Evolutionary conservation across 2,797 vertebrate genomes (phyloP).

Genomic region (Coranthus polyacanthus): DNA sequence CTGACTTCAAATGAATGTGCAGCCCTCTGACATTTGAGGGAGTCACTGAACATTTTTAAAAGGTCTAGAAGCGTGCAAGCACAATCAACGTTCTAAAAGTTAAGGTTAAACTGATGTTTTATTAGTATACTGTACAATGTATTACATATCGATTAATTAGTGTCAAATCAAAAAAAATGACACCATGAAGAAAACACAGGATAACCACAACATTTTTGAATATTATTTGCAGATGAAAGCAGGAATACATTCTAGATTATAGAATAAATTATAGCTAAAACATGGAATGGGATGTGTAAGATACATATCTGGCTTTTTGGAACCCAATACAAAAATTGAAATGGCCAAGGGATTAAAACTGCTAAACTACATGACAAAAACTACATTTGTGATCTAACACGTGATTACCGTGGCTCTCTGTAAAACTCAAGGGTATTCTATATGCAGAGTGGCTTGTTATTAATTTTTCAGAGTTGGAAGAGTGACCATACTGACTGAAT

Average conservation of each 20-base stretch:
- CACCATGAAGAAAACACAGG: neutral
- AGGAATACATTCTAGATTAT: too few relatives aligned
- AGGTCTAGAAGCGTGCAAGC: slow-evolving; percentile 53
- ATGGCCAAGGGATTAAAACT: too few relatives aligned
- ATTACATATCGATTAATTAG: slow-evolving; percentile 16
- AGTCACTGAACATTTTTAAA: slow-evolving; percentile 68
- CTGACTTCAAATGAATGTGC: slow-evolving; percentile 68
- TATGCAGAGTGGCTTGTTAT: slow-evolving; percentile 26
- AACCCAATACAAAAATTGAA: neutral
- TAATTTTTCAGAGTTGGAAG: slow-evolving; percentile 23
- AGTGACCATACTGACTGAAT: slow-evolving; percentile 58
- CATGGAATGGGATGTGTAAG: too few relatives aligned
- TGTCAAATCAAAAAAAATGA: slow-evolving; percentile 14
- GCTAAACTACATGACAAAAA: neutral
- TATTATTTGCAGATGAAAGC: too few relatives aligned
- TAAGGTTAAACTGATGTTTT: neutral
- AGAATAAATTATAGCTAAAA: too few relatives aligned
- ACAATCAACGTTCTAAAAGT: slow-evolving; percentile 16
- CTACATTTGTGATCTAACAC: neutral
- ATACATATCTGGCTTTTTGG: too few relatives aligned
- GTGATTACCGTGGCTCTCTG: neutral
- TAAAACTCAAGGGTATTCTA: slow-evolving; percentile 22
- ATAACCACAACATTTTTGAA: too few relatives aligned
- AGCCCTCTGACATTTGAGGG: slow-evolving; percentile 76
- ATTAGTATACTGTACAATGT: slow-evolving; percentile 6